phyloP scores from a whole-genome alignment of 2,797 vertebrate genomes.

The Pterois miles region DNA sequence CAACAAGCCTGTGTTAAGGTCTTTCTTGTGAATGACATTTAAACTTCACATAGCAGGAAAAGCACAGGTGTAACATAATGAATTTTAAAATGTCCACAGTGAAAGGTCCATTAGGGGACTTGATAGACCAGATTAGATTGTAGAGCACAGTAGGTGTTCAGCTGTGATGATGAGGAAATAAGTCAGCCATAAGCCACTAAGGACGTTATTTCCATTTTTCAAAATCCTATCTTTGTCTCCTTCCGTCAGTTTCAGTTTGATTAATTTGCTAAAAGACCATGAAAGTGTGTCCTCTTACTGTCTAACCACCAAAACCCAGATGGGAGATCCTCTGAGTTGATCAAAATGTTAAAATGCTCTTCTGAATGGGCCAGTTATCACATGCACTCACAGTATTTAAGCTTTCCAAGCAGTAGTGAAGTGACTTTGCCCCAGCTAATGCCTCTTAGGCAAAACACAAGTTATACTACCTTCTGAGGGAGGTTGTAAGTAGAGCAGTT shows the following conservation, averaged over 20 bases:
- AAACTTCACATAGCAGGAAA: background rate
- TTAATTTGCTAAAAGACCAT: background rate
- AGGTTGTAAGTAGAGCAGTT: background rate
- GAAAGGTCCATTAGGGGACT: background rate
- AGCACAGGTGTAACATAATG: background rate
- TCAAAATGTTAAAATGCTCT: background rate
- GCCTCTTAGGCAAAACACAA: background rate
- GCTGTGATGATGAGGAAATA: slow-evolving; percentile 4
- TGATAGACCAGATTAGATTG: background rate
- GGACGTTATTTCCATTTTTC: background rate
- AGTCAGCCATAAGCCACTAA: background rate
- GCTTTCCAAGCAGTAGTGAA: background rate
- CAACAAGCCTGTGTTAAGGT: background rate
- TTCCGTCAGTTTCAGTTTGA: background rate
- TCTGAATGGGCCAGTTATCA: background rate
- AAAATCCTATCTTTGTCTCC: background rate
- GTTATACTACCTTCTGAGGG: background rate
- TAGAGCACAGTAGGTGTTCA: background rate
- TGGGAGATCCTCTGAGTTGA: background rate
- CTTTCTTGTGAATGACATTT: background rate
- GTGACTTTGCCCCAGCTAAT: background rate
- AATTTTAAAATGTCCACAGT: background rate
- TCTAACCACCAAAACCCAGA: background rate
- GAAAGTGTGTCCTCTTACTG: background rate
- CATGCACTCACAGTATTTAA: background rate